Conservation (phyloP, 2,888 invertebrate genomes). For the Griposia aprilina region DNA sequence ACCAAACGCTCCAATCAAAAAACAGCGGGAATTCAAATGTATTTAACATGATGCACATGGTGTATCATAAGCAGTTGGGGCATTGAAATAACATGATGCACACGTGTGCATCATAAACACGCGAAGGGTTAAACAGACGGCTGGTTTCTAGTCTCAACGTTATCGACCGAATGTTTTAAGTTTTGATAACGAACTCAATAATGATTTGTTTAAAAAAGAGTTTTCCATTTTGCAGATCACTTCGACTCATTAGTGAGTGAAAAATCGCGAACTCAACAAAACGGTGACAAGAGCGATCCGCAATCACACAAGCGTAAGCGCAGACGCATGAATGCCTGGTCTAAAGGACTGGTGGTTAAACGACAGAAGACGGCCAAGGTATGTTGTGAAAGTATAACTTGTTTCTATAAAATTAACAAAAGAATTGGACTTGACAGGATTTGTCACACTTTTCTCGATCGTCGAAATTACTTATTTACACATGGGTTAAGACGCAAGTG, state of each 20-base stretch:
- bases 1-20: too few species aligned
- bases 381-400: constrained; percentile 40
- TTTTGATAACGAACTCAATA: neutral
- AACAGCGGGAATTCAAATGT: too few species aligned
- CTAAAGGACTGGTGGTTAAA: constrained; percentile 85
- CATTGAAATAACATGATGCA: too few species aligned
- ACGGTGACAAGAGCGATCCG: constrained; percentile 83
- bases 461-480: neutral
- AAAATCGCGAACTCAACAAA: constrained; percentile 79
- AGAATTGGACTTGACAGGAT: neutral
- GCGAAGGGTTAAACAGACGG: too few species aligned
- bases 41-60: too few species aligned
- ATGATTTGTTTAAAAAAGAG: neutral
- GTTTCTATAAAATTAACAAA: neutral
- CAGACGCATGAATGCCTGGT: constrained; percentile 85
- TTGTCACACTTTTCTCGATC: neutral
- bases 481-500: neutral
- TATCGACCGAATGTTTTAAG: neutral
- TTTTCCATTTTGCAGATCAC: constrained; percentile 66
- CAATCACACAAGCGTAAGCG: constrained; percentile 83
- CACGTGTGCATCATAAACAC: too few species aligned
- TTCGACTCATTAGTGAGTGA: constrained; percentile 76
- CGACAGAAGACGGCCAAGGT: constrained; percentile 83
- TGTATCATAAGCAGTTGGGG: too few species aligned
- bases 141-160: neutral